A percentile compares a stretch with the other conserved stretches of the same genome.
phyloP scores from a whole-genome alignment of 1,140 invertebrate genomes.

The Drosophila obscura region DNA sequence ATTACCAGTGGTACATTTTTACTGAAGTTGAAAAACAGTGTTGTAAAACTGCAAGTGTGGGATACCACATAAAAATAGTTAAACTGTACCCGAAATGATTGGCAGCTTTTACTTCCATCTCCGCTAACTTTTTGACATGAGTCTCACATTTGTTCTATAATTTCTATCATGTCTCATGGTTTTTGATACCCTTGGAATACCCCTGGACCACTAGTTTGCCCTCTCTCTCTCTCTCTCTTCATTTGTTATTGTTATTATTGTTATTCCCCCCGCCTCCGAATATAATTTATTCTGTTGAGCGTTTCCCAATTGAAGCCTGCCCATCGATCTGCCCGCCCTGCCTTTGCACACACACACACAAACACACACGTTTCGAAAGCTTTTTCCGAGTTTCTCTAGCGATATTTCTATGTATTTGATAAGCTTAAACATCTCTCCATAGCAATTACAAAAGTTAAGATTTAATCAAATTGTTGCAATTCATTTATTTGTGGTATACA shows the following conservation, averaged over 20 bases:
- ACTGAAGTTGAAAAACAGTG: neutral
- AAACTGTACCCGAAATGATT: constrained; percentile 1
- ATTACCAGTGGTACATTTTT: too few species aligned
- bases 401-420: constrained; percentile 52
- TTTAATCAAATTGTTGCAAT: constrained; percentile 60
- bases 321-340: neutral
- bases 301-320: constrained; percentile 2
- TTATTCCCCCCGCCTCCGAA: too few species aligned
- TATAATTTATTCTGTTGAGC: constrained; percentile 47
- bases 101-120: constrained; percentile 22
- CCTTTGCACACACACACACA: constrained; percentile 12
- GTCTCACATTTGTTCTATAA: constrained; percentile 21
- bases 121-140: constrained; percentile 15
- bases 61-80: too few species aligned
- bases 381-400: constrained; percentile 44
- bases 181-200: constrained; percentile 15
- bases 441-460: constrained; percentile 51
- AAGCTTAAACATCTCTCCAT: constrained; percentile 62
- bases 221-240: constrained; percentile 31
- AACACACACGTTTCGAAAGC: constrained; percentile 34
- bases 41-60: too few species aligned
- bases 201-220: constrained; percentile 3
- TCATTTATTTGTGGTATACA: constrained; percentile 67
- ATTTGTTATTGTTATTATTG: constrained; percentile 27
- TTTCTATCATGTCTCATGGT: constrained; percentile 25